These are phyloP conservation scores for Hippocampus zosterae DNA, from an alignment of 2,113 vertebrate genomes.

Conservation along the genomic window DNA sequence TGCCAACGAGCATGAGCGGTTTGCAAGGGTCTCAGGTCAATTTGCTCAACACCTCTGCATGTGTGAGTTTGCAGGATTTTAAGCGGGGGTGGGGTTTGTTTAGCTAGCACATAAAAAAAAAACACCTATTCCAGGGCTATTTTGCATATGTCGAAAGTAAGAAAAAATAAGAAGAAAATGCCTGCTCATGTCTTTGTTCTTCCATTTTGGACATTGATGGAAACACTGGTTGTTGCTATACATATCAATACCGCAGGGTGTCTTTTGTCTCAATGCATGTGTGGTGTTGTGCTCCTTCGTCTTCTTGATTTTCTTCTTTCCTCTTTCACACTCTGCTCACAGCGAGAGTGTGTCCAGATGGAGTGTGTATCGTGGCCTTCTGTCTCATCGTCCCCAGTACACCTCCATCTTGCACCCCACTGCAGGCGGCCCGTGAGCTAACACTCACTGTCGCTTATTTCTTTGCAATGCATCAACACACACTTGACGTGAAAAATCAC, in stretches of 20 bases:
- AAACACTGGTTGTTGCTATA: slow-evolving; percentile 24
- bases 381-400: slow-evolving; percentile 51
- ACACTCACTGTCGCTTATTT: slow-evolving; percentile 6
- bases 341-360: slow-evolving; percentile 64
- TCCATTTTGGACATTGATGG: not conserved
- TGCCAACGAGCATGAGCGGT: slow-evolving; percentile 49
- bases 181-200: not conserved
- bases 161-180: not conserved
- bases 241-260: slow-evolving; percentile 27
- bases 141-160: not conserved
- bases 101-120: not conserved
- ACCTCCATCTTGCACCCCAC: slow-evolving; percentile 50
- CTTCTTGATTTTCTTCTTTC: slow-evolving; percentile 11
- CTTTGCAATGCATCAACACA: not conserved
- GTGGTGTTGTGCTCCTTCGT: not conserved
- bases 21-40: slow-evolving; percentile 64
- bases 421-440: slow-evolving; percentile 23
- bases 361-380: slow-evolving; percentile 58
- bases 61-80: slow-evolving; percentile 23
- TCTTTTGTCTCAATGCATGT: slow-evolving; percentile 10
- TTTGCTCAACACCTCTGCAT: slow-evolving; percentile 68
- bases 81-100: slow-evolving; percentile 10
- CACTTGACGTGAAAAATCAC: not conserved
- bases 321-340: slow-evolving; percentile 56
- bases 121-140: not conserved